A percentile compares a stretch with the other conserved stretches of the same genome.
Evolutionary conservation across 2,888 invertebrate genomes (phyloP).

Genomic region (Octonoba sinensis): DNA sequence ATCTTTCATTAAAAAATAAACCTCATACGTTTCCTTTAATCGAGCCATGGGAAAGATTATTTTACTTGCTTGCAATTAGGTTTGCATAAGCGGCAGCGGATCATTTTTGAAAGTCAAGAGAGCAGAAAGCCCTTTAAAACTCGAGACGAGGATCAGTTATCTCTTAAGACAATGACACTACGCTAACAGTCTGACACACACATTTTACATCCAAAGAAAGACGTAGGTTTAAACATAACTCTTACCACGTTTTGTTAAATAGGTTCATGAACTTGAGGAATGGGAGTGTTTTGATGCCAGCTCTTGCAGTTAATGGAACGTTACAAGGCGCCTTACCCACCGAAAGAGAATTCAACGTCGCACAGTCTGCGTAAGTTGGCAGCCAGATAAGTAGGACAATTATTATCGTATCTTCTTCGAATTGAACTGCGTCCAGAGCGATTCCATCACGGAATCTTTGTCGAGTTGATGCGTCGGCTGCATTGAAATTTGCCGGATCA

Average conservation of each 20-base stretch:
- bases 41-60: too few relatives aligned
- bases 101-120: too few relatives aligned
- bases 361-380: constrained; percentile 34
- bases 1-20: too few relatives aligned
- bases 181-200: too few relatives aligned
- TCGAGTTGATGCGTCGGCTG: too few relatives aligned
- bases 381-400: constrained; percentile 15
- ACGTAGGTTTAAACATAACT: constrained; percentile 25
- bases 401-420: constrained; percentile 2
- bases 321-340: constrained; percentile 37
- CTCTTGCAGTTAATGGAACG: constrained; percentile 50
- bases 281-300: constrained; percentile 38
- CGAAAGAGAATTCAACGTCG: constrained; percentile 21
- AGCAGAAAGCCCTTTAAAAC: too few relatives aligned
- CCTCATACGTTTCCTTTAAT: too few relatives aligned
- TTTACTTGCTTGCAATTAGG: too few relatives aligned
- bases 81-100: too few relatives aligned
- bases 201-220: constrained; percentile 17
- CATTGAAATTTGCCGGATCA: too few relatives aligned
- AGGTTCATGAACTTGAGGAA: constrained; percentile 37
- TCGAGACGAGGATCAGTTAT: too few relatives aligned
- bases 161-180: too few relatives aligned
- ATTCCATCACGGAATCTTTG: background rate
- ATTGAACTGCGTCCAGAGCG: background rate
- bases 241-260: constrained; percentile 41